Percentiles rank a stretch among this genome's conserved stretches.
Conservation (phyloP, 30 jellyfish, hydroid and myxozoan genomes). For the Turritopsis dohrnii region DNA sequence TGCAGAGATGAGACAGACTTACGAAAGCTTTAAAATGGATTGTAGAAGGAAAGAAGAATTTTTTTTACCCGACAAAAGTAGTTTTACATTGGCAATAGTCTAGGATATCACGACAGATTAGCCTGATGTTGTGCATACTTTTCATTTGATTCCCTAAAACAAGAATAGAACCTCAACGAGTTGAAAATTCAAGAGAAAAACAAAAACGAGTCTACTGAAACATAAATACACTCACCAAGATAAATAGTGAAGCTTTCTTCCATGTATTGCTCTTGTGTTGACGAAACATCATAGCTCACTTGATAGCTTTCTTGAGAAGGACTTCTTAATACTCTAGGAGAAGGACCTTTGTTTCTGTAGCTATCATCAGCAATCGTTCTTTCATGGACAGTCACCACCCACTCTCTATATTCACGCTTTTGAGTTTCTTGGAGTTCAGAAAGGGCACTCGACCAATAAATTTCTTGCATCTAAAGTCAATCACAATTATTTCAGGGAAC, state of each 20-base stretch:
- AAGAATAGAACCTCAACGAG: neutral
- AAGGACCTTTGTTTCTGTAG: constrained; percentile 6
- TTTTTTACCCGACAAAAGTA: constrained; percentile 60
- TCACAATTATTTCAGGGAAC: no score
- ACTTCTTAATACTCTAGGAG: constrained; percentile 21
- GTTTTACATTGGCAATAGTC: constrained; percentile 71
- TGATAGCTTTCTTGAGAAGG: constrained; percentile 35
- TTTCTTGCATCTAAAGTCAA: constrained; percentile 60
- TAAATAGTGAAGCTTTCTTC: constrained; percentile 94
- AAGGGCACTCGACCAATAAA: constrained; percentile 86
- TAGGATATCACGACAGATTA: constrained; percentile 78
- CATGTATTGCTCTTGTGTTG: constrained; percentile 60
- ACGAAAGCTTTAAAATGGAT: neutral
- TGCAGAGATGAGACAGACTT: no score
- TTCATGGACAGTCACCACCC: constrained; percentile 86
- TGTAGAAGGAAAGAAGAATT: neutral
- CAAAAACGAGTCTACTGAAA: no score
- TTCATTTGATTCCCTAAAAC: constrained; percentile 79
- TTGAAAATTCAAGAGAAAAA: neutral
- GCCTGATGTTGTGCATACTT: constrained; percentile 83
- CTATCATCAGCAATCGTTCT: constrained; percentile 40
- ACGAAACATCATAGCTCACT: constrained; percentile 32
- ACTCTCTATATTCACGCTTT: constrained; percentile 79
- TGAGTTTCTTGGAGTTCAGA: constrained; percentile 85
- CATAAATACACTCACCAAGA: constrained; percentile 47